Conservation (phyloP, 2,113 vertebrate genomes). For the zebrafish (Danio rerio) region DNA sequence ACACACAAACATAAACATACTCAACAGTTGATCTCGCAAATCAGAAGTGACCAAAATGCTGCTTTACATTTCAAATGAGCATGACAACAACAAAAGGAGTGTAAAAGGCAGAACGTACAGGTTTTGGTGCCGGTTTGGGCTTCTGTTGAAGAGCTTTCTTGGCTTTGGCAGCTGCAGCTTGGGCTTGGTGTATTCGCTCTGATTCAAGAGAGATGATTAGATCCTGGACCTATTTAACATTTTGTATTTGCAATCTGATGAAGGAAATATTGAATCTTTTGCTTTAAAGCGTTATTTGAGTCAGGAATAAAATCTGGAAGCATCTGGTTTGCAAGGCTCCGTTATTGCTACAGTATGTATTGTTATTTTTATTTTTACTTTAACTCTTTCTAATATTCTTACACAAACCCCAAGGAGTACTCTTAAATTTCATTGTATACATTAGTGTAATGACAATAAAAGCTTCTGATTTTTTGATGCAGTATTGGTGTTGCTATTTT, state of each 20-base stretch:
- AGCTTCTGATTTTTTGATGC: neutral
- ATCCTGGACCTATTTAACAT: neutral
- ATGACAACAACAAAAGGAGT: neutral
- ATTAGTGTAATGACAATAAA: too few species aligned
- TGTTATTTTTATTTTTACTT: too few species aligned
- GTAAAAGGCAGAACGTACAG: constrained; percentile 74
- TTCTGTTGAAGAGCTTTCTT: constrained; percentile 97
- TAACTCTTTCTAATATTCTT: too few species aligned
- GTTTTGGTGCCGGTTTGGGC: constrained; percentile 90
- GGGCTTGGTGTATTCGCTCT: constrained; percentile 98
- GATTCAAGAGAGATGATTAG: constrained; percentile 40
- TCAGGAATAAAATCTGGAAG: neutral
- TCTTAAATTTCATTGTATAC: too few species aligned
- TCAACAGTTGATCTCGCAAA: constrained; percentile 5
- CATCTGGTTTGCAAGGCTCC: neutral
- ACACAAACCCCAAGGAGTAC: too few species aligned
- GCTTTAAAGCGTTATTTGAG: neutral
- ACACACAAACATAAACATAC: constrained; percentile 2
- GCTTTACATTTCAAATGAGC: constrained; percentile 39
- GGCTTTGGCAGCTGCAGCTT: constrained; percentile 96
- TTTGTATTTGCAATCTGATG: neutral
- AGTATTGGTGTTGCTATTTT: neutral
- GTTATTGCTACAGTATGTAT: too few species aligned
- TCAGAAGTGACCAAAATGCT: neutral
- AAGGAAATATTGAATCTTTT: neutral